Percentiles rank a stretch among this genome's conserved stretches.
Conservation (phyloP, 1,140 invertebrate species). For the Listronotus oregonensis region DNA sequence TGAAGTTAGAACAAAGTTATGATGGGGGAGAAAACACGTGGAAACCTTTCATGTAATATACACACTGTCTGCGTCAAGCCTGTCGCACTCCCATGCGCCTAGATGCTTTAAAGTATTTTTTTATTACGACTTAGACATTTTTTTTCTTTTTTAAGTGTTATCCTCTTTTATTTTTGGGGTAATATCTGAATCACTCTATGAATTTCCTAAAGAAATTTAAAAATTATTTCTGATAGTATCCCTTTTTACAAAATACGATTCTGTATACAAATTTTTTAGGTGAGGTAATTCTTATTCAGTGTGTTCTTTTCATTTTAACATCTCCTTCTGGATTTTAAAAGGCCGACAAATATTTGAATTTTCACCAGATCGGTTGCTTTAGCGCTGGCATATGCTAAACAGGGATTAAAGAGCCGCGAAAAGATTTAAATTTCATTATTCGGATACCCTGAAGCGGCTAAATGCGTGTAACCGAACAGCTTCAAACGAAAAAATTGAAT, state of each 20-base stretch:
- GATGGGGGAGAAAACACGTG: too few species aligned
- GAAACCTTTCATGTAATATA: too few species aligned
- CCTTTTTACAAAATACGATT: background rate
- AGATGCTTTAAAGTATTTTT: too few species aligned
- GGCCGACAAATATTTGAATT: slow-evolving; percentile 43
- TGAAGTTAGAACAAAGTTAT: too few species aligned
- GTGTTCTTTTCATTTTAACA: slow-evolving; percentile 31
- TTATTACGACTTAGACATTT: too few species aligned
- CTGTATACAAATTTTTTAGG: slow-evolving; percentile 15
- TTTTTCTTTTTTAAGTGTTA: too few species aligned
- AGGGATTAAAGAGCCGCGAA: slow-evolving; percentile 22
- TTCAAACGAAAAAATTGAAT: slow-evolving; percentile 5
- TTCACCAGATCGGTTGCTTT: slow-evolving; percentile 35
- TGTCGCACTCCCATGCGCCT: too few species aligned
- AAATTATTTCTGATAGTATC: too few species aligned
- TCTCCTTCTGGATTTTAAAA: slow-evolving; percentile 38
- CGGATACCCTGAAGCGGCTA: background rate
- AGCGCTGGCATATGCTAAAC: slow-evolving; percentile 41
- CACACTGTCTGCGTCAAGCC: too few species aligned
- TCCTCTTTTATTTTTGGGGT: too few species aligned
- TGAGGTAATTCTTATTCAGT: slow-evolving; percentile 37
- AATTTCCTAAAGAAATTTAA: too few species aligned
- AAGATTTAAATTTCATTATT: slow-evolving; percentile 29
- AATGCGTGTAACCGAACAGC: background rate
- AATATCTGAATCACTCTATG: too few species aligned